Conservation (phyloP, 2,797 vertebrate genomes). For the Miopithecus talapoin region DNA sequence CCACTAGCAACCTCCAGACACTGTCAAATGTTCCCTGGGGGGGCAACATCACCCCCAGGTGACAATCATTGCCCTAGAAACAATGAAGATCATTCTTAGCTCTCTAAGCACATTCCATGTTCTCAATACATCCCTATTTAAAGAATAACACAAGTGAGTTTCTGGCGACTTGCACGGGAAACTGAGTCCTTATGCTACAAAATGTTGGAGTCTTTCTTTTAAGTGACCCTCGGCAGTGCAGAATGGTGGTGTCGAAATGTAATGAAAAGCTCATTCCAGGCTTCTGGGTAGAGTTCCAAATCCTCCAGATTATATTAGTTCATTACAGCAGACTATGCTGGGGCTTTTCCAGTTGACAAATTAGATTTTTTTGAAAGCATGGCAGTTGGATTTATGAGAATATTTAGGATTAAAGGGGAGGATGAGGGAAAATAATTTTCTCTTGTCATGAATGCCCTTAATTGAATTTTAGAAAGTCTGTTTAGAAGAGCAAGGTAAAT, state of each 20-base stretch:
- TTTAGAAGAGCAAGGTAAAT: not conserved
- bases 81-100: accelerated
- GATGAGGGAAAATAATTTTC: not conserved
- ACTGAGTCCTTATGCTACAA: not conserved
- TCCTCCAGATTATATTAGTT: slow-evolving; percentile 58
- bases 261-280: slow-evolving; percentile 56
- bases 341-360: slow-evolving; percentile 70
- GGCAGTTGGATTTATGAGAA: slow-evolving; percentile 26
- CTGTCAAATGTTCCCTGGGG: not conserved
- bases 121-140: not conserved
- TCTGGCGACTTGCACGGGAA: not conserved
- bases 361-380: slow-evolving; percentile 46
- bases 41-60: accelerated
- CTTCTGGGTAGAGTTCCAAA: slow-evolving; percentile 59
- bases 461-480: not conserved
- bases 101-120: not conserved
- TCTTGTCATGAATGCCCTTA: not conserved
- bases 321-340: slow-evolving; percentile 60
- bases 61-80: not conserved
- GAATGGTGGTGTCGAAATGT: not conserved
- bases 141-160: not conserved
- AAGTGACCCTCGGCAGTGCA: not conserved
- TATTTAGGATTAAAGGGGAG: not conserved
- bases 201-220: not conserved
- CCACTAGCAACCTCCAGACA: not conserved